Conservation (phyloP, 92 coral and sea anemone species). For the Diadumene lineata region DNA sequence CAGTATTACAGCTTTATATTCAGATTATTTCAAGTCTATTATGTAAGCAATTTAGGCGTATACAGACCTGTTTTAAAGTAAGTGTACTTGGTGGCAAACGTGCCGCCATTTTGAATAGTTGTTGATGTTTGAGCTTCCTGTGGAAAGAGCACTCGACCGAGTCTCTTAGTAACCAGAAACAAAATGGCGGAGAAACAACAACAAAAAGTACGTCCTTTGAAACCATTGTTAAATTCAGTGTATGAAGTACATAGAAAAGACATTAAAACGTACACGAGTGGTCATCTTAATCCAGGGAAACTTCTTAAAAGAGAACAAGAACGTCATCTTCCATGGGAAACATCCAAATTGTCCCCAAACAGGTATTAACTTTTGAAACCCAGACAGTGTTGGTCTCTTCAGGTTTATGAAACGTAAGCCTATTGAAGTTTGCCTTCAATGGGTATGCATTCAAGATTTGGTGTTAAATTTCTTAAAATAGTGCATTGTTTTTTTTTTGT, state of each 20-base stretch:
- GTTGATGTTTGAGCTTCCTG: constrained; percentile 26
- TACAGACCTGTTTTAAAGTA: constrained; percentile 68
- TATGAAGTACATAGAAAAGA: constrained; percentile 94
- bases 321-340: constrained; percentile 72
- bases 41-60: too few relatives aligned
- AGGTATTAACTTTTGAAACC: constrained; percentile 45
- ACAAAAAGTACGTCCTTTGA: constrained; percentile 41
- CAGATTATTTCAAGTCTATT: too few relatives aligned
- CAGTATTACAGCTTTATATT: too few relatives aligned
- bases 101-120: constrained; percentile 64
- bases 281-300: constrained; percentile 87
- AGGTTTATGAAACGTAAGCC: too few relatives aligned
- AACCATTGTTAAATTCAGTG: constrained; percentile 70
- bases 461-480: too few relatives aligned
- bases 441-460: too few relatives aligned
- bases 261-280: constrained; percentile 90
- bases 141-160: constrained; percentile 17
- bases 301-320: constrained; percentile 66
- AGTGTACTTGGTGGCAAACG: constrained; percentile 63
- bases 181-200: constrained; percentile 81
- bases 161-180: constrained; percentile 50
- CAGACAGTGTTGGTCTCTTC: too few relatives aligned
- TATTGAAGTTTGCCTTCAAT: too few relatives aligned
- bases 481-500: background rate
- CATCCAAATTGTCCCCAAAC: constrained; percentile 68